Evolutionary conservation across 2,113 vertebrate species (phyloP).

Genomic region (Apistogramma diplotaenia): DNA sequence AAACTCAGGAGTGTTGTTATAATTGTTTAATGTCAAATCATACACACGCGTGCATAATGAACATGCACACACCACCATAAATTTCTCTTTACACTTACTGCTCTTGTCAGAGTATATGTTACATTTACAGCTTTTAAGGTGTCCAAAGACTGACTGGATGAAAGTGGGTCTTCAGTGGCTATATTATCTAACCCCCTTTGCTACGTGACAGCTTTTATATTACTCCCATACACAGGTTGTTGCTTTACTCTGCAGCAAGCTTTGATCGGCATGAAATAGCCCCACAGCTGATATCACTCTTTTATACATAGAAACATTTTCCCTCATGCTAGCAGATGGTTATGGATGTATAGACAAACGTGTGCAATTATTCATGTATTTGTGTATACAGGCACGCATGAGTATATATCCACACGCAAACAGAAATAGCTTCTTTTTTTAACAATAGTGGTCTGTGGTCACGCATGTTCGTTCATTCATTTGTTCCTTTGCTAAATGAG

Average conservation of each 20-base stretch:
- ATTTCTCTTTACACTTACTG: not conserved
- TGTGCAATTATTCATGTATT: not conserved
- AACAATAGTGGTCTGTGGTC: too few relatives aligned
- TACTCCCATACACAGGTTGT: conserved; percentile 22
- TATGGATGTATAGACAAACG: not conserved
- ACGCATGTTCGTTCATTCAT: too few relatives aligned
- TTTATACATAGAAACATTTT: not conserved
- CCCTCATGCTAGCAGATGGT: conserved; percentile 3
- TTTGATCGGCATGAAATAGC: conserved; percentile 44
- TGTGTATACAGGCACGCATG: not conserved
- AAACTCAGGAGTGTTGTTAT: not conserved
- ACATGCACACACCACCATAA: not conserved
- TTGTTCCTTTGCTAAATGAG: not conserved
- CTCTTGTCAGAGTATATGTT: not conserved
- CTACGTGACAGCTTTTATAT: conserved; percentile 50
- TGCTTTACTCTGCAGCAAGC: conserved; percentile 19
- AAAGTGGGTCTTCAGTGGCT: not conserved
- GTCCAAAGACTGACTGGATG: conserved; percentile 31
- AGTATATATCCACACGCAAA: not conserved
- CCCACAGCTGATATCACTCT: conserved; percentile 25
- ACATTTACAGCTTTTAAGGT: conserved; percentile 24
- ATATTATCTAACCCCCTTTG: conserved; percentile 17
- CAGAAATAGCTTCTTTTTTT: not conserved
- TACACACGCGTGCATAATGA: not conserved
- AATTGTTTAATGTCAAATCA: not conserved